phyloP scores from a whole-genome alignment of 2,888 invertebrate species.

The Diabrotica balteata region DNA sequence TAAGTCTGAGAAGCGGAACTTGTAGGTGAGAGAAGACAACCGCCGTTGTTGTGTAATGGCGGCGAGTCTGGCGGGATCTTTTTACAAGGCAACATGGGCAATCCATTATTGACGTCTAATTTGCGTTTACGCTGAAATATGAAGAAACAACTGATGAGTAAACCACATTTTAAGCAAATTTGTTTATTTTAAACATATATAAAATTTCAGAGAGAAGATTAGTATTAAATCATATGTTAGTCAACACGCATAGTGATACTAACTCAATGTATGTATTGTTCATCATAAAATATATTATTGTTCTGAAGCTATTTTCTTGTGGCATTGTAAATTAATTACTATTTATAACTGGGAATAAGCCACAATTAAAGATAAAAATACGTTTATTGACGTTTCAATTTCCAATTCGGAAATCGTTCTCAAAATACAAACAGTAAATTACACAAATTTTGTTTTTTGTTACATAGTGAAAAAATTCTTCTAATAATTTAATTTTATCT shows the following conservation, averaged over 20 bases:
- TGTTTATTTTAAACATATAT: neutral
- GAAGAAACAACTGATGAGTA: constrained; percentile 24
- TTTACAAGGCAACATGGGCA: constrained; percentile 64
- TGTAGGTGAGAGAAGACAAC: constrained; percentile 38
- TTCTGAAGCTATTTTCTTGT: no score
- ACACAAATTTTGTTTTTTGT: no score
- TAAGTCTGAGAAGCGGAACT: constrained; percentile 27
- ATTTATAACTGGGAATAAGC: no score
- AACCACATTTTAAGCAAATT: neutral
- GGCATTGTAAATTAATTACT: no score
- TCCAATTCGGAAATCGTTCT: no score
- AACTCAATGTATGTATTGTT: constrained; percentile 41
- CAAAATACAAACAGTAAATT: no score
- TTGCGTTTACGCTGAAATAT: constrained; percentile 61
- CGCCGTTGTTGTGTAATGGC: constrained; percentile 36
- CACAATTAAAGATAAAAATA: no score
- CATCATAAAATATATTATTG: constrained; percentile 36
- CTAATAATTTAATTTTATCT: no score
- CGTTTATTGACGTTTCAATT: no score
- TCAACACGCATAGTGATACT: constrained; percentile 46
- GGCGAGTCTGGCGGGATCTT: constrained; percentile 50
- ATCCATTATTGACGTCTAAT: constrained; percentile 60
- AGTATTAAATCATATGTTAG: constrained; percentile 48
- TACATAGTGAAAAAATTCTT: no score
- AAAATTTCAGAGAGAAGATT: constrained; percentile 60